Evolutionary conservation across 1,140 invertebrate species (phyloP), one percentile per base, ranked within the genome.

Genomic region (Cydia fagiglandana): DNA sequence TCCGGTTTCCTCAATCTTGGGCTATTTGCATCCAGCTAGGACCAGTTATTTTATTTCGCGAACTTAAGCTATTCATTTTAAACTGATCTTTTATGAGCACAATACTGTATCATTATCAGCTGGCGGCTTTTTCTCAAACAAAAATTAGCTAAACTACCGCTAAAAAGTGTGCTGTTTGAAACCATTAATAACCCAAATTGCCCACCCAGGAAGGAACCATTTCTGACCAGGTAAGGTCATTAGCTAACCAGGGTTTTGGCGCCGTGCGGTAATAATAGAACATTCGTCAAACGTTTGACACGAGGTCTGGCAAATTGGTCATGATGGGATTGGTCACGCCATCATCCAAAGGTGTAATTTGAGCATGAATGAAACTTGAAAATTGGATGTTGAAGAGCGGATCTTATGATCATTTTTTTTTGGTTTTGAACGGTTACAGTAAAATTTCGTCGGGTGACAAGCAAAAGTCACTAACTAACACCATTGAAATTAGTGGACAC

Each of bases 201-300:
- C 64, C 66, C 66, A 70, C 66, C 66, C 66, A 70, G 66, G 30
- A 70, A 30, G 28, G 64, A 38, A 70, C 30, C 34, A 38, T n/a
- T 68, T 38, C n/a, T 38, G 30, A 70, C 15, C 66, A n/a, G 73
- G 73, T 73, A 73, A 73, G 28, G 47, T 30, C n/a, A 73, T 70
- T 38, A 70, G n/a, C 30, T 38, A 70, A 70, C 30, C 7, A 41
- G 66, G 45, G 76, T 68, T 56, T 76, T 79, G 79, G 81, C 81
- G 84, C 84, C 83, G 81, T 74, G 34, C 50, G 9, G 13, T 68
- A 38, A 68, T 64, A 56, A 73, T 24, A 73, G 77, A 74, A 75
- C 77, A 87, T 86, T 81, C 77, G 75, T 83, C 81, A 83, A 81
- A 84, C 73, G 28, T 84, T 82, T 85, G 83, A 85, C 81, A 77